Base-by-base conservation (phyloP, 1,140 invertebrate species). In the Drosophila lowei region DNA sequence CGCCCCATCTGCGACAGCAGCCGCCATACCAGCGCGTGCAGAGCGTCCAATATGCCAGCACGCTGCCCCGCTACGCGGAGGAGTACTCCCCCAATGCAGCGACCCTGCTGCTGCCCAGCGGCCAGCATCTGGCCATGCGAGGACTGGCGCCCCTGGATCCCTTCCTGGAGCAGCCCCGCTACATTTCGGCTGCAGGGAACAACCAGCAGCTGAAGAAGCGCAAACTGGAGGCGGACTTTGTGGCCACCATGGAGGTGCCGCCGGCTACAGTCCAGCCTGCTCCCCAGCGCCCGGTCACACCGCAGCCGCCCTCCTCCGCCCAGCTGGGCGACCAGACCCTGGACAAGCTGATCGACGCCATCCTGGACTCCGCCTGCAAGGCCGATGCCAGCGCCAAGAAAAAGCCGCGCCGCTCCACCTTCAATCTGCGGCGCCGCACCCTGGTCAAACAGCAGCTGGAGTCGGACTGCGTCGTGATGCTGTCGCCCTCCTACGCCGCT, bases 291-390 rank as follows among this genome's bases (percentile, higher is more conserved):
- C 54, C 74, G 5, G 66, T 54, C 0, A 81, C 72, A 7, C 78
- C 72, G 0, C 83, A 88, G 50, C 77, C 89, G 18, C 46, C 34
- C 11, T 38, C 71, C 5, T 91, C 90, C 8, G 66, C 71, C 0
- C 68, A 80, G 0, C 81, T 91, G 89, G 86, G 88, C 2, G 90
- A 91, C 15, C 89, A 88, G 50, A 90, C 90, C 4, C 57, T 91
- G 77, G 90, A 91, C 43, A 78, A 80, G 44, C 73, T 91, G 5
- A 91, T 91, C 48, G 90, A 91, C 41, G 90, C 90, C 48, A 91
- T 91, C 28, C 59, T 91, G 13, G 90, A 91, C 44, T 91, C 90
- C 3, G 90, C 90, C 13, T 77, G 90, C 57, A 91, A 91, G 61
- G 77, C 84, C 16, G 80, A 85, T 25, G 65, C 58, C 15, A 73